These are phyloP conservation scores for Papilio demoleus DNA, from an alignment of 2,888 invertebrate species.

Conservation along the genomic window DNA sequence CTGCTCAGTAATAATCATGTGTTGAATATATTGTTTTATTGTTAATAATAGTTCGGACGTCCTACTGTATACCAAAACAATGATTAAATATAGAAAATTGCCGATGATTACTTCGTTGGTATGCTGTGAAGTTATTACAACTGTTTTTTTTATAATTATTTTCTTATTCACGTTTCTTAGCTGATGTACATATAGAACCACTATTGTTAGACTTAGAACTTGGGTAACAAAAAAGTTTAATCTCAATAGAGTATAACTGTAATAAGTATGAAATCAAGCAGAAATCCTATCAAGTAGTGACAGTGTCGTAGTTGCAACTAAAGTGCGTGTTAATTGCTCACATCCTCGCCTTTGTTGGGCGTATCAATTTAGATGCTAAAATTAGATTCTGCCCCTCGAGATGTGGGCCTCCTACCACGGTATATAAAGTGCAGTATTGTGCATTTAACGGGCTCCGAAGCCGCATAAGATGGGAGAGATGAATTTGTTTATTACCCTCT, in stretches of 20 bases:
- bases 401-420: constrained; percentile 64
- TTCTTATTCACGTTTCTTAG: too few relatives aligned
- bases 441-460: constrained; percentile 78
- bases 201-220: too few relatives aligned
- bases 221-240: too few relatives aligned
- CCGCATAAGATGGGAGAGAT: constrained; percentile 81
- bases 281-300: constrained; percentile 37
- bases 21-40: constrained; percentile 26
- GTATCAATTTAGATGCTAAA: constrained; percentile 80
- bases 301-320: constrained; percentile 51
- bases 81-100: constrained; percentile 12
- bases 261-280: constrained; percentile 39
- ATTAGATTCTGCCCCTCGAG: constrained; percentile 74
- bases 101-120: constrained; percentile 10
- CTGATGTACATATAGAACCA: too few relatives aligned
- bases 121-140: background rate
- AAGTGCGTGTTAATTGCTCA: constrained; percentile 78
- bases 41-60: constrained; percentile 29
- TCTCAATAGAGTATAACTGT: background rate
- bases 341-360: constrained; percentile 80
- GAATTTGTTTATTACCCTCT: constrained; percentile 83
- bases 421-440: constrained; percentile 82
- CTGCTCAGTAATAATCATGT: constrained; percentile 10
- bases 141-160: background rate
- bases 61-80: constrained; percentile 30